Base-by-base conservation (phyloP, 37 sponge, comb jelly and placozoan species). In the Aphrocallistes beatrix region DNA sequence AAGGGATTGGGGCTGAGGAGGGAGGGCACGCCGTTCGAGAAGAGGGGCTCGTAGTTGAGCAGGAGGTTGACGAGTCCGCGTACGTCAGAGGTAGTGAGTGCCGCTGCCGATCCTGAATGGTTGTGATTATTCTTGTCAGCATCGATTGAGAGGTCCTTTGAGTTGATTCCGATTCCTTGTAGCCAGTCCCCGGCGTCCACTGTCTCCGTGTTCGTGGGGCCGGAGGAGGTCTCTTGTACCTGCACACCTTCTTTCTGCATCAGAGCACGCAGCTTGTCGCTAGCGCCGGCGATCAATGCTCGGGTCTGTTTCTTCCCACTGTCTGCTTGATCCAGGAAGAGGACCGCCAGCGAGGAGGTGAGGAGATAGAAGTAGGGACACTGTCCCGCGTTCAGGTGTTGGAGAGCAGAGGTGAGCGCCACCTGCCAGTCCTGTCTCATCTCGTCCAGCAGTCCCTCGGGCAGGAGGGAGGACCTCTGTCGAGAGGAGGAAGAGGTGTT, bases 151-250 rank as follows among this genome's bases (percentile, higher is more conserved):
- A 60, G 10, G n/a, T 60, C 75, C 34, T 60, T 60, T 25, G 75
- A 60, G n/a, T 30, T 60, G 10, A 60, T 60, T 13, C 75, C 75
- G 34, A 60, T 25, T 13, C 75, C 75, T 60, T 60, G 1, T 13
- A 60, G 75, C 75, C 75, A 60, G 75, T 60, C 75, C 34, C 75
- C 75, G 10, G 75, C 75, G 10, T 60, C 75, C n/a, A 25, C 75
- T 3, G 8, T 6, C 25, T 19, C 75, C 34, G 75, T 13, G 45
- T 42, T 42, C 6, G 10, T 30, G n/a, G 8, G 28, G 8, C 28
- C 34, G 10, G 75, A 6, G 6, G 25, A 1, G 10, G 6, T 13
- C 75, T 60, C 75, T 13, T 60, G 8, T 3, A 60, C 3, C 17
- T 60, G 75, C 3, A 60, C 21, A 6, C 34, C 75, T 28, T 60